These are phyloP conservation scores for Asarcornis scutulata DNA, from an alignment of 2,113 vertebrate species.

Conservation along the genomic window DNA sequence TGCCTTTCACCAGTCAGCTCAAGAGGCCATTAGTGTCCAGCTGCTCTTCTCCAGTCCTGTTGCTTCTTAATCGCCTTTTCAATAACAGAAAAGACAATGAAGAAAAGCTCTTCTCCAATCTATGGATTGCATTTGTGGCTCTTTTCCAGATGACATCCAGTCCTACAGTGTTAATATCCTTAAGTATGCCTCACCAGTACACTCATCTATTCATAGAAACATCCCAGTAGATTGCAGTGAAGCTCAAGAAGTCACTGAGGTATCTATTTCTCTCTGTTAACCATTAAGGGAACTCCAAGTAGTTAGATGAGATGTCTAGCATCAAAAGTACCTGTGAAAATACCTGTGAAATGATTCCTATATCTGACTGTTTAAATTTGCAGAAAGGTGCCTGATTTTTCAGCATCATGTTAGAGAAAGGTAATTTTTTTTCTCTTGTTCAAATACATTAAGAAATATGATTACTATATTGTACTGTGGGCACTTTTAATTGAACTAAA, in stretches of 20 bases:
- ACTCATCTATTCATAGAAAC: neutral
- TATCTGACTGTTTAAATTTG: neutral
- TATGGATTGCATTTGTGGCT: neutral
- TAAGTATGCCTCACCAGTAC: neutral
- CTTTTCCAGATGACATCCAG: neutral
- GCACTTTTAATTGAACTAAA: neutral
- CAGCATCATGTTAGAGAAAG: neutral
- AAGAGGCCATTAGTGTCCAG: neutral
- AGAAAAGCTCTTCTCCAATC: neutral
- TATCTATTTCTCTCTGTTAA: neutral
- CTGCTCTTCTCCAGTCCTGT: neutral
- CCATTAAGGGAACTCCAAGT: neutral
- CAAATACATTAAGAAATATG: neutral
- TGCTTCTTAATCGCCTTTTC: neutral
- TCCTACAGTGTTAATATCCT: neutral
- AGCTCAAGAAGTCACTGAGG: neutral
- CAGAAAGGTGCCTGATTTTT: neutral
- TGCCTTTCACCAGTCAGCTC: neutral
- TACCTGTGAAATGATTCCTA: neutral
- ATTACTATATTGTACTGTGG: neutral
- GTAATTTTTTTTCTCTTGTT: neutral
- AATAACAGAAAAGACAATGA: neutral
- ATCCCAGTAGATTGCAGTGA: neutral
- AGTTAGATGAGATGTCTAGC: neutral
- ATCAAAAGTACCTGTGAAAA: neutral